These are phyloP conservation scores for Stomatorhinus ivindoensis DNA, from an alignment of 2,113 vertebrate genomes.

Conservation along the genomic window DNA sequence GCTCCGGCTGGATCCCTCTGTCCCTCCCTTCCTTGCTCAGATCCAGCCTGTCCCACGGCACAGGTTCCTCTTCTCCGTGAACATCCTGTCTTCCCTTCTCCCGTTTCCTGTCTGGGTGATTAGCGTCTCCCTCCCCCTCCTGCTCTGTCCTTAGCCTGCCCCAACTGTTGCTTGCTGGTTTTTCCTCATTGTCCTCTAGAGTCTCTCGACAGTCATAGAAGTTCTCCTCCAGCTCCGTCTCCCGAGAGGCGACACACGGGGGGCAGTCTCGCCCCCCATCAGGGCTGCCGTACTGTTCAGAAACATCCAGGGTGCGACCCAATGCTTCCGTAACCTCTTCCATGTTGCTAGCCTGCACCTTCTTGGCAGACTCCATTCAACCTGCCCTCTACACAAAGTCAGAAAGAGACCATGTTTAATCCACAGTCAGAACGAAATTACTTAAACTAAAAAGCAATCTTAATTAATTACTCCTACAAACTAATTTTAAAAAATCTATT, in stretches of 20 bases:
- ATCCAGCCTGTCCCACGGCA: not conserved
- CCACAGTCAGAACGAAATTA: not conserved
- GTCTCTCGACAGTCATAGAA: conserved; percentile 45
- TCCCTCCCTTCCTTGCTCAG: not conserved
- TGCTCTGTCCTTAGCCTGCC: not conserved
- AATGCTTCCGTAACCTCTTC: not conserved
- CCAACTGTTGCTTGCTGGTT: not conserved
- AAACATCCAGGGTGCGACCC: not conserved
- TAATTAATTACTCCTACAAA: not conserved
- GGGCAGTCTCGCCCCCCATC: not conserved
- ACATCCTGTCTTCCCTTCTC: conserved; percentile 16
- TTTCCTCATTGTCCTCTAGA: not conserved
- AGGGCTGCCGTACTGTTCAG: not conserved
- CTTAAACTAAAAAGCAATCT: not conserved
- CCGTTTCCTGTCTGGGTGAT: not conserved
- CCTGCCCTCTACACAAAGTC: not conserved
- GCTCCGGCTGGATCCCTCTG: conserved; percentile 7
- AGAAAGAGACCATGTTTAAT: not conserved
- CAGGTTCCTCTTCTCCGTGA: not conserved
- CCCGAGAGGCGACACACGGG: not conserved
- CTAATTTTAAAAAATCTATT: not conserved
- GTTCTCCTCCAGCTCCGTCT: conserved; percentile 34
- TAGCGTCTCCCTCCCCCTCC: not conserved
- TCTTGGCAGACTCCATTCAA: conserved; percentile 15
- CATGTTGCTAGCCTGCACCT: not conserved